phyloP scores from a whole-genome alignment of 2,113 vertebrate species.

The Plecotus auritus region DNA sequence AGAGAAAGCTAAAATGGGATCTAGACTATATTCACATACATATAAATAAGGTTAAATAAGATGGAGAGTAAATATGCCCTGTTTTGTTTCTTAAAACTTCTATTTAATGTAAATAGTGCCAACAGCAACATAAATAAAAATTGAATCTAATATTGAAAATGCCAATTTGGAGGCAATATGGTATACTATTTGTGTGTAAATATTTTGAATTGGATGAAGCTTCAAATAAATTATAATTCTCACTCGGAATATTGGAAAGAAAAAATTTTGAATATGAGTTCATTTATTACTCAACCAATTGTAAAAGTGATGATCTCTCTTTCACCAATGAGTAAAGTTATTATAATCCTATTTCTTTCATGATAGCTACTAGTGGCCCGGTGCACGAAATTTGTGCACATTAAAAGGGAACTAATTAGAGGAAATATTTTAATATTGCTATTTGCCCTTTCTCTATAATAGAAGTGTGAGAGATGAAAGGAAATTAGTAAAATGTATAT shows the following conservation, averaged over 20 bases:
- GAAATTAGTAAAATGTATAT: too few species aligned
- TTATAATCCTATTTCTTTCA: slow-evolving; percentile 29
- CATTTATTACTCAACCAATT: slow-evolving; percentile 51
- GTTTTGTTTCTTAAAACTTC: neutral
- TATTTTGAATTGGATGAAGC: neutral
- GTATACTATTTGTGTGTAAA: neutral
- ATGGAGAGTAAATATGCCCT: neutral
- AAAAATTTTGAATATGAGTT: neutral
- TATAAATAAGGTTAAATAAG: neutral
- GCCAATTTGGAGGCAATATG: neutral
- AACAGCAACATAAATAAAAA: neutral
- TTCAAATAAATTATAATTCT: neutral
- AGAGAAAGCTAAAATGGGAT: neutral
- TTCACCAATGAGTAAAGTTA: slow-evolving; percentile 41
- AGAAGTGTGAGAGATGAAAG: too few species aligned
- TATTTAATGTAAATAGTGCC: neutral
- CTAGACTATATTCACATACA: neutral
- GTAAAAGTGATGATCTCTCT: slow-evolving; percentile 19
- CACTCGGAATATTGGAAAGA: neutral
- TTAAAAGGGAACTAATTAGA: too few species aligned
- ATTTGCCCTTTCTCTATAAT: too few species aligned
- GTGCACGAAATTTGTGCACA: too few species aligned
- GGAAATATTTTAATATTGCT: too few species aligned
- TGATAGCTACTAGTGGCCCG: neutral
- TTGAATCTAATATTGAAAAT: neutral